Percentiles rank a stretch among this genome's conserved stretches.
These are phyloP conservation scores for Subacronicta megacephala DNA, from an alignment of 2,888 invertebrate species.

Conservation along the genomic window DNA sequence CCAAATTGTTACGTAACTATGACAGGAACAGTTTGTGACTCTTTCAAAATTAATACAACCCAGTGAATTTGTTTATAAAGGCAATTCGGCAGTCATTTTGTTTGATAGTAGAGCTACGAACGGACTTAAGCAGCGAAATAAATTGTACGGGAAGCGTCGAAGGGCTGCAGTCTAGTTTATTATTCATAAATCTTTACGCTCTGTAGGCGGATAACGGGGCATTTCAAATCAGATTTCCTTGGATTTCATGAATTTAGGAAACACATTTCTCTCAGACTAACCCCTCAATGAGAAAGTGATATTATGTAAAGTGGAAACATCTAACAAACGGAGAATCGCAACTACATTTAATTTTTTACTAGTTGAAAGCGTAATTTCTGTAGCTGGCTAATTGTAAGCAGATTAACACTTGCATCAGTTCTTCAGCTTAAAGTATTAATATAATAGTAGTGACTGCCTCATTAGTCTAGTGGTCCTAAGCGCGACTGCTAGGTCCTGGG, in stretches of 20 bases:
- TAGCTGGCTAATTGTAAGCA: neutral
- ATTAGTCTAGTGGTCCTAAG: no score
- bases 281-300: conserved; percentile 18
- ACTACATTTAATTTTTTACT: neutral
- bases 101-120: conserved; percentile 55
- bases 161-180: conserved; percentile 58
- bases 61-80: conserved; percentile 53
- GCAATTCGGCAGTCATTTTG: conserved; percentile 53
- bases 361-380: neutral
- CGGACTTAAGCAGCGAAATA: conserved; percentile 52
- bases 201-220: conserved; percentile 52
- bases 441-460: no score
- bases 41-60: conserved; percentile 47
- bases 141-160: conserved; percentile 46
- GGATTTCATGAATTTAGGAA: conserved; percentile 50
- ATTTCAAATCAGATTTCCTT: conserved; percentile 52
- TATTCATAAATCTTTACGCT: conserved; percentile 61
- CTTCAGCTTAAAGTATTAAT: no score
- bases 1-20: conserved; percentile 43
- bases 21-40: conserved; percentile 47
- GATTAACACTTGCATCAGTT: neutral
- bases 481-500: no score
- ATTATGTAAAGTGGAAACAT: conserved; percentile 12
- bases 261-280: conserved; percentile 22
- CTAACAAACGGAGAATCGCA: neutral